Conservation (phyloP, 2,797 vertebrate genomes). For the Xiphorhynchus erythropygius region DNA sequence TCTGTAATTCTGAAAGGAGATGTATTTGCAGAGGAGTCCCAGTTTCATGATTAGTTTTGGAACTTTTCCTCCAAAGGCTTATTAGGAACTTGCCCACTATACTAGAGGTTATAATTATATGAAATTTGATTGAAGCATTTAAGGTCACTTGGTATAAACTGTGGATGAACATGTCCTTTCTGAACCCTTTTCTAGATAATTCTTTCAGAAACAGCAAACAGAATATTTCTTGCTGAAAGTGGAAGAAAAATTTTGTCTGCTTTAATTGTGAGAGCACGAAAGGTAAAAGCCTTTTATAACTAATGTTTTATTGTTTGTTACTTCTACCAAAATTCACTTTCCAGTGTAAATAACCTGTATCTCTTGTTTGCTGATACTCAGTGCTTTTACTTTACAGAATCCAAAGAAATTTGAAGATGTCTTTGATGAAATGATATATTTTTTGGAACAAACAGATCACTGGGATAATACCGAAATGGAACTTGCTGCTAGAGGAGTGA, state of each 20-base stretch:
- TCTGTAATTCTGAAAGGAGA: neutral
- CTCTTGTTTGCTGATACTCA: neutral
- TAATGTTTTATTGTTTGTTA: neutral
- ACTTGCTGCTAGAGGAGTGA: conserved; percentile 89
- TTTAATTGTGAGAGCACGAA: conserved; percentile 89
- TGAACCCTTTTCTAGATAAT: conserved; percentile 81
- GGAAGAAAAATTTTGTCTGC: conserved; percentile 93
- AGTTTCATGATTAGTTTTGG: neutral
- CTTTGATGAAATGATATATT: conserved; percentile 94
- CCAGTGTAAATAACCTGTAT: neutral
- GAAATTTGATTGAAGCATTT: neutral
- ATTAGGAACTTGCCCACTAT: neutral
- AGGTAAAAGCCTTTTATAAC: conserved; percentile 77
- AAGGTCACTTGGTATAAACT: neutral
- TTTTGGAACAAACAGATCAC: conserved; percentile 90
- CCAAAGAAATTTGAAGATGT: conserved; percentile 94
- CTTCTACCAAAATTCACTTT: neutral
- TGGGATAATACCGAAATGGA: conserved; percentile 93
- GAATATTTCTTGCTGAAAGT: conserved; percentile 89
- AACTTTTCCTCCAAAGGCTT: neutral
- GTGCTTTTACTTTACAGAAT: conserved; percentile 78
- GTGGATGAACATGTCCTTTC: neutral
- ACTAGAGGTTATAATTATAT: neutral
- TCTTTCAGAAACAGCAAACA: conserved; percentile 86
- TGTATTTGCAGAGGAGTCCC: neutral